These are phyloP conservation scores for Embiotoca jacksoni DNA, from an alignment of 2,113 vertebrate genomes.

Conservation along the genomic window DNA sequence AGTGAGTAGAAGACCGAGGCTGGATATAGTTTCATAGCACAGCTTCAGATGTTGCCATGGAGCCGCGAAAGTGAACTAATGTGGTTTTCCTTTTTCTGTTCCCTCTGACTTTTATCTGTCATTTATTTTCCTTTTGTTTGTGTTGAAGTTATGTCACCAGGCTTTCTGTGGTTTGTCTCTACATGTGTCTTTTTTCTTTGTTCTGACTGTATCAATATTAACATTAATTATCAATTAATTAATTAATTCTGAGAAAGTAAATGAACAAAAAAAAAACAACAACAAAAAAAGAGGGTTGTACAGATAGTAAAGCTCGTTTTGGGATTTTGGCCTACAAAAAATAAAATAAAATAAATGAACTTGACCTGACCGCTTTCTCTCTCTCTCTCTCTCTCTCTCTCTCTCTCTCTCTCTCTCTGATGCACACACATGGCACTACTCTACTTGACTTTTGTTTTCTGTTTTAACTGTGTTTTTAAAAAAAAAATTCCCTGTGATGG, in stretches of 20 bases:
- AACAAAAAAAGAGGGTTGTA: too few relatives aligned
- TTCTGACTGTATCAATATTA: background rate
- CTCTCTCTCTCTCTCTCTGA: too few relatives aligned
- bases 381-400: background rate
- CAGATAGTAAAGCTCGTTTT: too few relatives aligned
- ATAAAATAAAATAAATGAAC: too few relatives aligned
- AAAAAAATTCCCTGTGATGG: background rate
- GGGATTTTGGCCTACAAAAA: too few relatives aligned
- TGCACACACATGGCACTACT: too few relatives aligned
- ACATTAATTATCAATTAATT: background rate
- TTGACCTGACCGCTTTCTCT: background rate
- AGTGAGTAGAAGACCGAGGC: background rate
- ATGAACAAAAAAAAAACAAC: too few relatives aligned
- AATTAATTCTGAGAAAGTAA: too few relatives aligned
- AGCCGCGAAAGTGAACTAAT: slow-evolving; percentile 22
- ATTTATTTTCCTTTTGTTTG: background rate
- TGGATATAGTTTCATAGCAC: slow-evolving; percentile 12
- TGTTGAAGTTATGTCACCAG: slow-evolving; percentile 2
- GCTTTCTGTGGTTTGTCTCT: slow-evolving; percentile 8
- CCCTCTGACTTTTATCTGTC: slow-evolving; percentile 36
- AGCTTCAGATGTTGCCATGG: slow-evolving; percentile 42
- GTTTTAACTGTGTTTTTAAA: background rate
- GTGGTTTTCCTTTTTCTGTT: slow-evolving; percentile 7
- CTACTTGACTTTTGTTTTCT: background rate
- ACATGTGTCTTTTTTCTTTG: background rate